A percentile compares a stretch with the other conserved stretches of the same genome.
phyloP scores from a whole-genome alignment of 1,140 invertebrate species.

The Plectus sambesii region DNA sequence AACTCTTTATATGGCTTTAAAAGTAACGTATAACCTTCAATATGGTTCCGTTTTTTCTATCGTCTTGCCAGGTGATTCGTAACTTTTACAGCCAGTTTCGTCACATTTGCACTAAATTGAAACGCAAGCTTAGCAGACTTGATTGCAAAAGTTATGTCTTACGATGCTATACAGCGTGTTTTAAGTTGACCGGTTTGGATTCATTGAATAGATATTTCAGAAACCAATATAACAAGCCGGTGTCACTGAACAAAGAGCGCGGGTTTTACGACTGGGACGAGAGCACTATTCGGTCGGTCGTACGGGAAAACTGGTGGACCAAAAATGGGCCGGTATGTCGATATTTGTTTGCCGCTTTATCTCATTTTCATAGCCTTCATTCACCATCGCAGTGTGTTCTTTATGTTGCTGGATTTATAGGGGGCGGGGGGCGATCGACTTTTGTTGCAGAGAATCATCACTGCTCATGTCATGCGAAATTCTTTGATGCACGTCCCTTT shows the following conservation, averaged over 20 bases:
- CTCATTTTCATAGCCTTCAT: too few relatives aligned
- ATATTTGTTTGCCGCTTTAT: neutral
- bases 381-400: too few relatives aligned
- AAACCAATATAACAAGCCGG: slow-evolving; percentile 31
- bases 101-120: too few relatives aligned
- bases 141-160: too few relatives aligned
- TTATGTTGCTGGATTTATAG: too few relatives aligned
- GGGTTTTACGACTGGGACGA: slow-evolving; percentile 79
- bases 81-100: too few relatives aligned
- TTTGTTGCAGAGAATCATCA: neutral
- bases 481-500: neutral
- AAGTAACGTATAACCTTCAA: too few relatives aligned
- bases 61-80: too few relatives aligned
- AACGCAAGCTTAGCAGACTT: too few relatives aligned
- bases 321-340: slow-evolving; percentile 62
- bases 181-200: neutral
- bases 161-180: neutral
- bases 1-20: too few relatives aligned
- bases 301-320: slow-evolving; percentile 70
- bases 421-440: neutral
- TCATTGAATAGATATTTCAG: too few relatives aligned
- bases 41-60: too few relatives aligned
- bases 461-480: neutral
- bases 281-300: slow-evolving; percentile 67
- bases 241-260: slow-evolving; percentile 33